These are phyloP conservation scores for Jaculus jaculus DNA, from an alignment of 2,113 vertebrate species.

Conservation along the genomic window DNA sequence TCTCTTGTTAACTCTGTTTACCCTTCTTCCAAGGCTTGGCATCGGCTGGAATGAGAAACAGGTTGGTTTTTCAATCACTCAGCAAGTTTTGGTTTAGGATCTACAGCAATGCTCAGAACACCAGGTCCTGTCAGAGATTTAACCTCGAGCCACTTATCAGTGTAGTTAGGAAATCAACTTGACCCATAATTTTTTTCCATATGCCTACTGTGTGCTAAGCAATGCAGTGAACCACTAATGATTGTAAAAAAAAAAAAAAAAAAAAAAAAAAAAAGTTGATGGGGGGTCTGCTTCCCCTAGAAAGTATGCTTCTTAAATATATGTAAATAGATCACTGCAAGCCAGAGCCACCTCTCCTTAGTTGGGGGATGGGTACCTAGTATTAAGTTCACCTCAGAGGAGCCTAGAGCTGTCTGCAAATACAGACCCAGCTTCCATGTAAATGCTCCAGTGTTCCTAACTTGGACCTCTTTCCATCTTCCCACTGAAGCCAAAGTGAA, in stretches of 20 bases:
- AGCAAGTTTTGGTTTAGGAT: conserved; percentile 37
- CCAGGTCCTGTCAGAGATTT: background rate
- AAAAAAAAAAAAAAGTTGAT: background rate
- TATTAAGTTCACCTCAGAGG: background rate
- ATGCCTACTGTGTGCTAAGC: conserved; percentile 5
- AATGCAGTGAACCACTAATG: background rate
- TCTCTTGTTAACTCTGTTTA: conserved; percentile 72
- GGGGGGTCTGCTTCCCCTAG: background rate
- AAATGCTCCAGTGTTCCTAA: background rate
- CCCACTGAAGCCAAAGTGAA: conserved; percentile 57
- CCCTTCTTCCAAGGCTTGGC: conserved; percentile 34
- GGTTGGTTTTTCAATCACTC: conserved; percentile 44
- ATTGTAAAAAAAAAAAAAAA: background rate
- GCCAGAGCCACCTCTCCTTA: conserved; percentile 13
- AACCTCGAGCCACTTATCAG: background rate
- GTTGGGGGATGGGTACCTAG: background rate
- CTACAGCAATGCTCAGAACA: background rate
- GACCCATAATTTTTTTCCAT: background rate
- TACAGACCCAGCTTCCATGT: background rate
- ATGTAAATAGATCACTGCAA: background rate
- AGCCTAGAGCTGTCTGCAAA: background rate
- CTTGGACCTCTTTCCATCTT: conserved; percentile 33
- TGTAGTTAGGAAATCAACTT: background rate
- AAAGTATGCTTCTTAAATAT: conserved; percentile 41
- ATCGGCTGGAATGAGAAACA: conserved; percentile 56